phyloP scores from a whole-genome alignment of 2,888 invertebrate genomes.

The Crocallis elinguaria region DNA sequence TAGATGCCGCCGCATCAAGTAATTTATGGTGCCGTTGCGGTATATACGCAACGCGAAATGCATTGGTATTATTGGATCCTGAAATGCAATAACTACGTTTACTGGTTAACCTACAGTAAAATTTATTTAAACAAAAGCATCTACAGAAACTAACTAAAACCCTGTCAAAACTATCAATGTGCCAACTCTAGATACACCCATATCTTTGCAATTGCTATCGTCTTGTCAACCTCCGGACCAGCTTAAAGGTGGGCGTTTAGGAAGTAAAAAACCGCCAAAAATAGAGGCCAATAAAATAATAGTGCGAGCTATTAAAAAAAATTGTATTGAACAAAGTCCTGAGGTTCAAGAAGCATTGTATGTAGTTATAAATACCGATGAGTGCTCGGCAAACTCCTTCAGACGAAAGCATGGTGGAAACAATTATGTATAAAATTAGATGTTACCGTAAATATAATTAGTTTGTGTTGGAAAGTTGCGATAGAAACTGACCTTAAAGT shows the following conservation, averaged over 20 bases:
- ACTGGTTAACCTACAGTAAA: slow-evolving; percentile 30
- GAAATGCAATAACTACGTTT: slow-evolving; percentile 57
- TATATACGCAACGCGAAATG: slow-evolving; percentile 96
- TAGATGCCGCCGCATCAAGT: slow-evolving; percentile 96
- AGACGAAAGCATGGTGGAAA: slow-evolving; percentile 71
- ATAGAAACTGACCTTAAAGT: slow-evolving; percentile 88
- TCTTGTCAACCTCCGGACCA: slow-evolving; percentile 52
- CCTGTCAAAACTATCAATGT: slow-evolving; percentile 38
- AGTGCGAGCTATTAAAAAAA: slow-evolving; percentile 59
- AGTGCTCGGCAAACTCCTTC: slow-evolving; percentile 73
- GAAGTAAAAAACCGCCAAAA: slow-evolving; percentile 39
- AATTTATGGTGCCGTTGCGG: slow-evolving; percentile 96
- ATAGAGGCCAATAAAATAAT: slow-evolving; percentile 51
- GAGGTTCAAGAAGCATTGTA: slow-evolving; percentile 65
- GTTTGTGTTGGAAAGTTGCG: slow-evolving; percentile 28
- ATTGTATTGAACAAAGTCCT: slow-evolving; percentile 61
- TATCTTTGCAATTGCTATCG: slow-evolving; percentile 45
- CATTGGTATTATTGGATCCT: slow-evolving; percentile 95
- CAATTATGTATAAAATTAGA: slow-evolving; percentile 62
- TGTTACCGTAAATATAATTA: slow-evolving; percentile 44
- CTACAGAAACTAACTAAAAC: slow-evolving; percentile 40
- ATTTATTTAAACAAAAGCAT: slow-evolving; percentile 32
- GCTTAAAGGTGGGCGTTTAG: slow-evolving; percentile 44
- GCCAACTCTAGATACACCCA: slow-evolving; percentile 45
- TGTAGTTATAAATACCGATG: slow-evolving; percentile 72